Evolutionary conservation across 2,113 vertebrate genomes (phyloP).

Genomic region (Oreochromis aureus): DNA sequence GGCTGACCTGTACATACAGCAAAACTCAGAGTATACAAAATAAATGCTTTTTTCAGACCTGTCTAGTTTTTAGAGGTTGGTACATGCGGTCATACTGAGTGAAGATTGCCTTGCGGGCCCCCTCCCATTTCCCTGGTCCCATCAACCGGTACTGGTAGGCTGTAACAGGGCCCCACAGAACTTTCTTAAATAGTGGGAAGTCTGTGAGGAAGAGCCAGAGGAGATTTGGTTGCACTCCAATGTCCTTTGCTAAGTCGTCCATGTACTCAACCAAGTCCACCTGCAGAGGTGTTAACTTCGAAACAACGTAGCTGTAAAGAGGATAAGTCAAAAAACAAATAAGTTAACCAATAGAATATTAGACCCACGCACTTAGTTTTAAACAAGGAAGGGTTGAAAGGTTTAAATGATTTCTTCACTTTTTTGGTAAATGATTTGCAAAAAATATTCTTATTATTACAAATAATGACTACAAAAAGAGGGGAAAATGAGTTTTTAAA

Average conservation of each 20-base stretch:
- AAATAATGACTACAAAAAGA: background rate
- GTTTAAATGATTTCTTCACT: background rate
- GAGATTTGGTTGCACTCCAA: slow-evolving; percentile 68
- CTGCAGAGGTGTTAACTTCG: slow-evolving; percentile 63
- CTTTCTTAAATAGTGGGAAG: slow-evolving; percentile 67
- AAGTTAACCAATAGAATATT: background rate
- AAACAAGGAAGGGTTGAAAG: background rate
- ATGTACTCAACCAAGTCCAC: slow-evolving; percentile 76
- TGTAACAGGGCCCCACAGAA: slow-evolving; percentile 76
- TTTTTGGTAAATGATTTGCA: background rate
- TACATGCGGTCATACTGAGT: slow-evolving; percentile 74
- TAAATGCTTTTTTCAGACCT: background rate
- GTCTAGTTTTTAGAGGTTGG: slow-evolving; percentile 59
- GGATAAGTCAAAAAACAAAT: background rate
- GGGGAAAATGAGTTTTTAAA: background rate
- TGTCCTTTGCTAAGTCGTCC: slow-evolving; percentile 72
- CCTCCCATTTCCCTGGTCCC: slow-evolving; percentile 75
- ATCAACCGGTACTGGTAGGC: slow-evolving; percentile 75
- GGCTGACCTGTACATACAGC: background rate
- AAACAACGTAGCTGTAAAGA: slow-evolving; percentile 54
- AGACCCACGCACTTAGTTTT: background rate
- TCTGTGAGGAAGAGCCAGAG: slow-evolving; percentile 75
- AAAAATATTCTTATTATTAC: background rate
- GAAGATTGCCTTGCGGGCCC: slow-evolving; percentile 74
- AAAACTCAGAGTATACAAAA: background rate